phyloP scores from a whole-genome alignment of 2,888 invertebrate species.

The Sesia apiformis region DNA sequence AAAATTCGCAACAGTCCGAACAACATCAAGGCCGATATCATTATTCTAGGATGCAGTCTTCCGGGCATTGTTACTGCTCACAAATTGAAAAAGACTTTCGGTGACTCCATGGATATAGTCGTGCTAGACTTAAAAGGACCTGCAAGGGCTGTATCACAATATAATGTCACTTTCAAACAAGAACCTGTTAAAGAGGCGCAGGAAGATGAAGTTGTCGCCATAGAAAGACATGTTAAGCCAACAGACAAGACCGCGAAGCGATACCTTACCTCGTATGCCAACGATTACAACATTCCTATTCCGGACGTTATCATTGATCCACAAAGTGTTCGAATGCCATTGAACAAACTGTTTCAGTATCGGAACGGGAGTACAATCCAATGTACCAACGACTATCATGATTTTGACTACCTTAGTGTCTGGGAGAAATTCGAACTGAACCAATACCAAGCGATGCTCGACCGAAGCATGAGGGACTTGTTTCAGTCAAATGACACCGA shows the following conservation, averaged over 20 bases:
- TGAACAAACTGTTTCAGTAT: constrained; percentile 51
- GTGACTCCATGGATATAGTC: constrained; percentile 52
- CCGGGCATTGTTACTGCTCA: constrained; percentile 61
- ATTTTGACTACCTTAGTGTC: constrained; percentile 44
- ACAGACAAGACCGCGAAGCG: constrained; percentile 33
- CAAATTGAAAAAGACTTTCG: constrained; percentile 55
- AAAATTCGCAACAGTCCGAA: constrained; percentile 2
- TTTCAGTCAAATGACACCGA: constrained; percentile 28
- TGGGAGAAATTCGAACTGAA: constrained; percentile 54
- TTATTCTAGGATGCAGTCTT: constrained; percentile 57
- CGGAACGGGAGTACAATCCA: constrained; percentile 37
- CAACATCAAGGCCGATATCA: constrained; percentile 50
- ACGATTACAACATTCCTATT: constrained; percentile 43
- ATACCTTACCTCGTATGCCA: constrained; percentile 38
- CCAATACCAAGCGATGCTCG: constrained; percentile 49
- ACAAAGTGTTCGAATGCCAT: constrained; percentile 14
- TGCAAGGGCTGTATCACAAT: constrained; percentile 20
- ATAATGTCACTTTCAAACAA: constrained; percentile 41
- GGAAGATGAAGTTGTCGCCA: constrained; percentile 4
- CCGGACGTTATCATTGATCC: constrained; percentile 42
- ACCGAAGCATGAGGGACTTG: constrained; percentile 39
- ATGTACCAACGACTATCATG: constrained; percentile 37
- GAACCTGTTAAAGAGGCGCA: constrained; percentile 13
- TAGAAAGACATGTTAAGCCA: background rate
- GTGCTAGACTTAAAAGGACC: constrained; percentile 39